phyloP scores from a whole-genome alignment of 2,797 vertebrate species.

The Crenichthys baileyi region DNA sequence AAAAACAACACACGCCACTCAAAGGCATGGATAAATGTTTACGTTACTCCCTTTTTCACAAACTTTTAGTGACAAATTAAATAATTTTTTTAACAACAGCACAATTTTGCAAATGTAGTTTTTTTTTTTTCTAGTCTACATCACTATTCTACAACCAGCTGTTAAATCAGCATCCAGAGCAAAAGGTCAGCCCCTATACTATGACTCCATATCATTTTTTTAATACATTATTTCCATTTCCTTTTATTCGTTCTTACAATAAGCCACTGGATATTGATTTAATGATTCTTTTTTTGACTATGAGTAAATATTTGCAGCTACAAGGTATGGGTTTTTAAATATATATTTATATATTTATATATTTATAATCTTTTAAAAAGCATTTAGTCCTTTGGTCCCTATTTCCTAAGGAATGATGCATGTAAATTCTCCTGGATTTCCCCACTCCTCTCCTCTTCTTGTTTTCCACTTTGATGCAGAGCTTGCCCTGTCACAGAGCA shows the following conservation, averaged over 20 bases:
- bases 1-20: conserved; percentile 59
- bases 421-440: conserved; percentile 92
- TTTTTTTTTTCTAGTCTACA: conserved; percentile 76
- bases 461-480: conserved; percentile 77
- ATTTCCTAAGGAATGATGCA: conserved; percentile 99
- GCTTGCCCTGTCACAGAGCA: conserved; percentile 83
- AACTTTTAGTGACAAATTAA: conserved; percentile 78
- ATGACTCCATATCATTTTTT: conserved; percentile 68
- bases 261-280: conserved; percentile 86
- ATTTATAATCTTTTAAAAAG: conserved; percentile 93
- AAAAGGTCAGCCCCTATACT: conserved; percentile 77
- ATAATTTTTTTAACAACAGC: conserved; percentile 79
- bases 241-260: conserved; percentile 80
- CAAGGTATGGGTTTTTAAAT: conserved; percentile 86
- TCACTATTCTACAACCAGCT: conserved; percentile 79
- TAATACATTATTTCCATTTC: conserved; percentile 77
- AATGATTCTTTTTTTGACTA: conserved; percentile 80
- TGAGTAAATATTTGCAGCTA: conserved; percentile 87
- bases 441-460: conserved; percentile 70
- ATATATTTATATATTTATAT: conserved; percentile 87
- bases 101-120: conserved; percentile 82
- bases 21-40: conserved; percentile 62
- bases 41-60: conserved; percentile 38
- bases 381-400: conserved; percentile 99
- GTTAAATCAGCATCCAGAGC: conserved; percentile 81